Conservation (phyloP, 2,888 invertebrate species). For the Lordiphosa fenestrarum region DNA sequence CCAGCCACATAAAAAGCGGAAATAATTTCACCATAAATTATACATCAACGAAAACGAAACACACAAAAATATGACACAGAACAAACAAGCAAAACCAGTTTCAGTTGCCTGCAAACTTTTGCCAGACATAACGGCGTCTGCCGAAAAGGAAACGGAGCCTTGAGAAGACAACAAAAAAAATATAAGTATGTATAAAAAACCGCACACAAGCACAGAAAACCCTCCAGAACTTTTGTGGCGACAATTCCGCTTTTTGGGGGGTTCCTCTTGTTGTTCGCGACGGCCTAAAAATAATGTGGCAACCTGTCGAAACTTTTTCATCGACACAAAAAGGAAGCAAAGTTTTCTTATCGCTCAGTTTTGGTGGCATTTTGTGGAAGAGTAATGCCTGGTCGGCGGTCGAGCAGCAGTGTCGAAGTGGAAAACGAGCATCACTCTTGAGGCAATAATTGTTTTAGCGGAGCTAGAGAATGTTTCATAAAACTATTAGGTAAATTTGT, state of each 20-base stretch:
- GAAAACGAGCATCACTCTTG: too few species aligned
- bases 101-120: conserved; percentile 38
- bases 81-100: conserved; percentile 19
- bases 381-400: too few species aligned
- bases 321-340: conserved; percentile 27
- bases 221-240: background rate
- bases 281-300: conserved; percentile 56
- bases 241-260: too few species aligned
- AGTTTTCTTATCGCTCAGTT: too few species aligned
- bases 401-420: too few species aligned
- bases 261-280: too few species aligned
- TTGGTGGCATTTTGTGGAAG: too few species aligned
- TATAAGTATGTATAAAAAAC: background rate
- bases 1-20: conserved; percentile 45
- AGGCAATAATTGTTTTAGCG: too few species aligned
- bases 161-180: conserved; percentile 5
- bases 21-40: conserved; percentile 69
- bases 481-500: too few species aligned
- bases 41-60: conserved; percentile 43
- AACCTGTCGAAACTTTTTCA: conserved; percentile 66
- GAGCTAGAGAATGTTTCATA: too few species aligned
- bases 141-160: conserved; percentile 28
- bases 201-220: background rate
- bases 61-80: conserved; percentile 8
- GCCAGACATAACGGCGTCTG: conserved; percentile 70